Evolutionary conservation across 2,113 vertebrate genomes (phyloP).

Genomic region (Alaudala cheleensis): DNA sequence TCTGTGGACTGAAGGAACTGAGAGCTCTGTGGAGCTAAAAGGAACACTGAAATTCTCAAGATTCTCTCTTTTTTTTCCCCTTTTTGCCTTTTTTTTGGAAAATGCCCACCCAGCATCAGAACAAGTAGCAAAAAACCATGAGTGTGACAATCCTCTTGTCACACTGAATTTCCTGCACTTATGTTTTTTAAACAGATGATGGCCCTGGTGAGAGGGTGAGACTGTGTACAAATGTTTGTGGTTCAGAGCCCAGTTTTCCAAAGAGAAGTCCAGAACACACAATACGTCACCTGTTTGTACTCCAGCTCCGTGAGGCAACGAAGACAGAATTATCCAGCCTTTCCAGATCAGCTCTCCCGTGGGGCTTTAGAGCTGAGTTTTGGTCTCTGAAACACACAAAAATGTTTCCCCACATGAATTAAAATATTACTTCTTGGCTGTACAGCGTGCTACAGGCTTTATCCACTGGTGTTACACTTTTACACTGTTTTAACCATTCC

Average conservation of each 20-base stretch:
- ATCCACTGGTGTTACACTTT: constrained; percentile 61
- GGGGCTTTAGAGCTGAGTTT: constrained; percentile 35
- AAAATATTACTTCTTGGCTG: constrained; percentile 61
- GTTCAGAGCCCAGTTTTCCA: constrained; percentile 64
- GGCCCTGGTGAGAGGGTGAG: constrained; percentile 43
- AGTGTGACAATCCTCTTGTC: constrained; percentile 30
- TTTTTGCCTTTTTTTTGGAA: background rate
- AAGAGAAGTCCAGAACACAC: constrained; percentile 61
- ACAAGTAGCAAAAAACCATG: background rate
- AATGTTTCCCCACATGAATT: constrained; percentile 62
- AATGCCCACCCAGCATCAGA: background rate
- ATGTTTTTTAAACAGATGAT: constrained; percentile 11
- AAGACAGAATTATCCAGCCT: constrained; percentile 52
- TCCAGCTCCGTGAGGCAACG: constrained; percentile 57
- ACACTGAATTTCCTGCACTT: background rate
- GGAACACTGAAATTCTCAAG: background rate
- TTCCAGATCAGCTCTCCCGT: constrained; percentile 51
- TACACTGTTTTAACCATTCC: constrained; percentile 9
- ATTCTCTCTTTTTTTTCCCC: background rate
- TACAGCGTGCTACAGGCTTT: constrained; percentile 43
- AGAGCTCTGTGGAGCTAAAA: background rate
- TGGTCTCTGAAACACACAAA: constrained; percentile 35
- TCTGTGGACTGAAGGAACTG: background rate
- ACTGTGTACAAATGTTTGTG: constrained; percentile 61
- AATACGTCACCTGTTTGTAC: constrained; percentile 66